phyloP scores from a whole-genome alignment of 2,113 vertebrate genomes.

The Neogobius melanostomus region DNA sequence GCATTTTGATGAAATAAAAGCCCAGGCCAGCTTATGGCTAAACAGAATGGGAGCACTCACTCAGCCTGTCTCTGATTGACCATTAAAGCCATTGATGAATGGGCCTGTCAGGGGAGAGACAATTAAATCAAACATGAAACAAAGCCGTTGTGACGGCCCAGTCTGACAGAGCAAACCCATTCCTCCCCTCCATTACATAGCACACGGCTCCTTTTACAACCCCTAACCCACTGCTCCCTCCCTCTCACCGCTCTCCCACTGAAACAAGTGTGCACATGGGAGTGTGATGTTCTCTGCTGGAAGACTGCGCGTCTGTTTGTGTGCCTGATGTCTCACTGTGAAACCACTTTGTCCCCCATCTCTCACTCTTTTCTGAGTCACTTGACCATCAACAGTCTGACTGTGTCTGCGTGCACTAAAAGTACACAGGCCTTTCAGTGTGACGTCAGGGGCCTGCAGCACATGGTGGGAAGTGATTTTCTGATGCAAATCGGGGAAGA shows the following conservation, averaged over 20 bases:
- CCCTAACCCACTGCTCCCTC: conserved; percentile 68
- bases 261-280: conserved; percentile 63
- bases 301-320: conserved; percentile 40
- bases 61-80: conserved; percentile 99
- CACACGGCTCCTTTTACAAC: conserved; percentile 77
- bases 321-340: conserved; percentile 60
- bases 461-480: conserved; percentile 94
- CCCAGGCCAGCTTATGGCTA: conserved; percentile 90
- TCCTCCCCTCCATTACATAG: conserved; percentile 85
- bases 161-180: conserved; percentile 98
- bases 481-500: conserved; percentile 98
- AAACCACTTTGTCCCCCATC: conserved; percentile 61
- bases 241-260: conserved; percentile 58
- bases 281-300: conserved; percentile 65
- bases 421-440: conserved; percentile 73
- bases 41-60: conserved; percentile 96
- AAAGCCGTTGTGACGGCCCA: conserved; percentile 99
- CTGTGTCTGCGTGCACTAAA: conserved; percentile 22
- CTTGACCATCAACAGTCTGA: conserved; percentile 57
- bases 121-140: conserved; percentile 99
- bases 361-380: conserved; percentile 69
- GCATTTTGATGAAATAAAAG: conserved; percentile 98
- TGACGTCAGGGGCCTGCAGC: conserved; percentile 85
- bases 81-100: conserved; percentile 99
- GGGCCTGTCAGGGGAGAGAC: conserved; percentile 99